A percentile compares a stretch with the other conserved stretches of the same genome.
These are phyloP conservation scores for Laothoe populi DNA, from an alignment of 2,888 invertebrate species.

Conservation along the genomic window DNA sequence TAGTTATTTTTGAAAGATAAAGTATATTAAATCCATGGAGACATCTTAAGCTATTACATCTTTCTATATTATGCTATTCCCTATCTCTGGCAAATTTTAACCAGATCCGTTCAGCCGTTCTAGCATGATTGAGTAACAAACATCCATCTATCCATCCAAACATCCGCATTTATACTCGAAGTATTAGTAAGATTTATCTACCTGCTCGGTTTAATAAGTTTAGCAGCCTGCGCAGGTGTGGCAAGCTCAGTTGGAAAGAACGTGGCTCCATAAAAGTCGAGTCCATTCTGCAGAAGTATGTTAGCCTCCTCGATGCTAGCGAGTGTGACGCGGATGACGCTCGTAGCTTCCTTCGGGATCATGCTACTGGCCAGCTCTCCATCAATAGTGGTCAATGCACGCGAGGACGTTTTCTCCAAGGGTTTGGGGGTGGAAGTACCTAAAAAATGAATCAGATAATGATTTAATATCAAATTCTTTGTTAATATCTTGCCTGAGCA, in stretches of 20 bases:
- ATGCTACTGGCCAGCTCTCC: conserved; percentile 79
- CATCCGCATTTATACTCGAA: too few relatives aligned
- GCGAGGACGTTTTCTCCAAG: conserved; percentile 66
- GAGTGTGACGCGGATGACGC: conserved; percentile 89
- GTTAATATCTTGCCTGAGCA: too few relatives aligned
- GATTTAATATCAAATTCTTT: too few relatives aligned
- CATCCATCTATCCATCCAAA: too few relatives aligned
- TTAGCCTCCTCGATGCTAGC: conserved; percentile 91
- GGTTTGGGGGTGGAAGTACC: conserved; percentile 77
- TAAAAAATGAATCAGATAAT: conserved; percentile 39
- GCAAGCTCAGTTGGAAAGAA: conserved; percentile 94
- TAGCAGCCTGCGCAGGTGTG: conserved; percentile 86
- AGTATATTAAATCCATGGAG: too few relatives aligned
- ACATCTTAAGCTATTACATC: too few relatives aligned
- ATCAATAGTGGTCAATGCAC: conserved; percentile 73
- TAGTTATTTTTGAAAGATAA: too few relatives aligned
- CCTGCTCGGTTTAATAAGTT: conserved; percentile 83
- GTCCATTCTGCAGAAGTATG: conserved; percentile 91
- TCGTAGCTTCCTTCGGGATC: conserved; percentile 85
- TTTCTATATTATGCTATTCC: too few relatives aligned
- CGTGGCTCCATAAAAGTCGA: conserved; percentile 95
- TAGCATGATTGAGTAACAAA: too few relatives aligned
- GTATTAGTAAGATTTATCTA: conserved; percentile 38
- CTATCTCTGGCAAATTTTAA: too few relatives aligned
- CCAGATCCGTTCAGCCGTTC: too few relatives aligned